These are phyloP conservation scores for Tribolium freemani DNA, from an alignment of 2,888 invertebrate genomes.

Conservation along the genomic window DNA sequence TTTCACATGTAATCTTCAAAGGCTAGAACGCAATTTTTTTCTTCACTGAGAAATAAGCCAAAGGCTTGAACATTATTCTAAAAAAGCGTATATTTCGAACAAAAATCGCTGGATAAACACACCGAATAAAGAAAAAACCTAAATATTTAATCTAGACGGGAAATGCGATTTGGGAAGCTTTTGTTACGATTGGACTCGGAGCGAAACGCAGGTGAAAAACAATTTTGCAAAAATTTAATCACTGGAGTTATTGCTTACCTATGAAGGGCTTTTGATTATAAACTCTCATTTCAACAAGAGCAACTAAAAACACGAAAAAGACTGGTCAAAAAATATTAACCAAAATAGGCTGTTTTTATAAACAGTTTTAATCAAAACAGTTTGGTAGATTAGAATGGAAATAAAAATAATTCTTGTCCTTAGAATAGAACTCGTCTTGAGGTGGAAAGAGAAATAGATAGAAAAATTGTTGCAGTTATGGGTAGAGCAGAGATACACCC, in stretches of 20 bases:
- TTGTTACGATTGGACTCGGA: neutral
- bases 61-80: neutral
- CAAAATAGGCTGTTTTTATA: no score
- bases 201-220: neutral
- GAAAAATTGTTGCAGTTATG: no score
- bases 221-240: neutral
- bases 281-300: neutral
- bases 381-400: no score
- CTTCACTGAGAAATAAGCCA: neutral
- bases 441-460: no score
- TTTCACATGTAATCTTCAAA: conserved; percentile 1
- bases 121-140: neutral
- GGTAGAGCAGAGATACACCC: no score
- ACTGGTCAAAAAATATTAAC: no score
- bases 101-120: neutral
- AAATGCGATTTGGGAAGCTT: neutral
- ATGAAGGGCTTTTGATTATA: neutral
- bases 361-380: no score
- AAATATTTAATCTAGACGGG: neutral
- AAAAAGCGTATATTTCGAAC: neutral
- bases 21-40: neutral
- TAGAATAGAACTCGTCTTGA: no score
- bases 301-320: no score
- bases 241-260: neutral
- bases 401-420: no score